Conservation (phyloP, 2,113 vertebrate species). For the Rhabdomys dilectus region DNA sequence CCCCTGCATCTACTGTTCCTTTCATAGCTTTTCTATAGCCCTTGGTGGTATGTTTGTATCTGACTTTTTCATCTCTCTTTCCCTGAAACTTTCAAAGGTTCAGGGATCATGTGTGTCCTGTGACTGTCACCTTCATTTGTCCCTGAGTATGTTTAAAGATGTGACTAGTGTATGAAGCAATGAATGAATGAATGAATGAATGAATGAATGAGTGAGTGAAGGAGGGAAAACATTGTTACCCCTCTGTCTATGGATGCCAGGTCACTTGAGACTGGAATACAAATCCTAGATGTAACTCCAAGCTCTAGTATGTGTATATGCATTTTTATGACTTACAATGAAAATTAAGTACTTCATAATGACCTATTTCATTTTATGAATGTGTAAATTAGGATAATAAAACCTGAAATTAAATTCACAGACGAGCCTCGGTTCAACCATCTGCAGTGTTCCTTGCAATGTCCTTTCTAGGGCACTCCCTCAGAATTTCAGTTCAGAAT, state of each 20-base stretch:
- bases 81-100: background rate
- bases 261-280: slow-evolving; percentile 32
- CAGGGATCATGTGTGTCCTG: background rate
- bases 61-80: background rate
- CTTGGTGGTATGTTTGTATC: background rate
- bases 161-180: background rate
- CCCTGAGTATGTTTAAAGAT: background rate
- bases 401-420: slow-evolving; percentile 75
- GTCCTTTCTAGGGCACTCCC: slow-evolving; percentile 45
- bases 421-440: slow-evolving; percentile 47
- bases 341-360: slow-evolving; percentile 79
- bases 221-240: background rate
- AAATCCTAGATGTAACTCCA: slow-evolving; percentile 55
- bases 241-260: background rate
- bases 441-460: slow-evolving; percentile 53
- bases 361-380: slow-evolving; percentile 79
- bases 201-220: background rate
- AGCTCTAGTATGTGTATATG: slow-evolving; percentile 59
- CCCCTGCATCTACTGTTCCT: background rate
- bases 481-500: background rate
- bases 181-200: background rate
- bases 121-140: background rate
- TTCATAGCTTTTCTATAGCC: background rate
- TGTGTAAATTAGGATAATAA: slow-evolving; percentile 78
- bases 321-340: slow-evolving; percentile 76